phyloP scores from a whole-genome alignment of 2,888 invertebrate genomes.

The Cerceris rybyensis region DNA sequence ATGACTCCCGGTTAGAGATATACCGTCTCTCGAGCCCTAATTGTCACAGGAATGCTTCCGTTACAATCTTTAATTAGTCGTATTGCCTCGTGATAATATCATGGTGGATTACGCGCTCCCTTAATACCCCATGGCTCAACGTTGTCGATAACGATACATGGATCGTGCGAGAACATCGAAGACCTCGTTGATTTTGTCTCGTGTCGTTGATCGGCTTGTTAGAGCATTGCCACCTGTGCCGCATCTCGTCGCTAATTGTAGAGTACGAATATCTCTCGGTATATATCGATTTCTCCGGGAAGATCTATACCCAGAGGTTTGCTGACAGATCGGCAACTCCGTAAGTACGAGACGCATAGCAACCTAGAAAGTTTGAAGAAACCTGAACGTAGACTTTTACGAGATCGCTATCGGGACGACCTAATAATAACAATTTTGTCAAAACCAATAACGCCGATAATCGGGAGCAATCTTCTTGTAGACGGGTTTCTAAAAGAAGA shows the following conservation, averaged over 20 bases:
- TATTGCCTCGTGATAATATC: not conserved
- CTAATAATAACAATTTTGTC: constrained; percentile 73
- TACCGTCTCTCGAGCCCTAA: not conserved
- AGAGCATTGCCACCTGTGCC: constrained; percentile 20
- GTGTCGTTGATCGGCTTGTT: constrained; percentile 17
- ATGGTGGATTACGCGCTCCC: not conserved
- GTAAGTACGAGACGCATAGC: constrained; percentile 32
- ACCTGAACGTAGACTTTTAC: constrained; percentile 56
- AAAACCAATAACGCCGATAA: constrained; percentile 67
- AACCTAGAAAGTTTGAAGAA: constrained; percentile 67
- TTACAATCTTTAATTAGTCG: not conserved
- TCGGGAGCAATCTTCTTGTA: constrained; percentile 55
- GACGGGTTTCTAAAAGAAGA: constrained; percentile 29
- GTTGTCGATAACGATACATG: too few relatives aligned
- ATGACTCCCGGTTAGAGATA: not conserved
- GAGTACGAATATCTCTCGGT: constrained; percentile 1
- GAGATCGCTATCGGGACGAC: constrained; percentile 66
- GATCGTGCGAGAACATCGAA: too few relatives aligned
- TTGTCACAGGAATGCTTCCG: not conserved
- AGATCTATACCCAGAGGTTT: constrained; percentile 4
- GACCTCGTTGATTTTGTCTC: not conserved
- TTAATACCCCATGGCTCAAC: not conserved
- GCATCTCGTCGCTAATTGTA: not conserved
- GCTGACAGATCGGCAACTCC: constrained; percentile 6
- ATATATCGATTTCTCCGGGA: constrained; percentile 32